Evolutionary conservation across 37 sponge, comb jelly and placozoan species (phyloP), one percentile per base, ranked within the genome.

Genomic region (Geodia barretti): DNA sequence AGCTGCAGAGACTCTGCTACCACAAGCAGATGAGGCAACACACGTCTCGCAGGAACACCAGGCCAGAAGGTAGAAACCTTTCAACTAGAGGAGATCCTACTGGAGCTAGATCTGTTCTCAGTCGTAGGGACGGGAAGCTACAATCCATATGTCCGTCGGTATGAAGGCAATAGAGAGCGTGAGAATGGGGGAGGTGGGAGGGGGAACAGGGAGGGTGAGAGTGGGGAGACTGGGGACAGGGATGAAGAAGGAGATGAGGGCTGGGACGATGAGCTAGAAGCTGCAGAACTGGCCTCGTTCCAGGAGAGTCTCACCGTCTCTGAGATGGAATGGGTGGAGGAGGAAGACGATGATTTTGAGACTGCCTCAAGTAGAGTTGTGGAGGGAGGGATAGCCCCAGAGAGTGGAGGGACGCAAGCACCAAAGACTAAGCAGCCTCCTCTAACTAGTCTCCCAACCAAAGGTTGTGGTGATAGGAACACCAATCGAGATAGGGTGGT

Each of bases 1-100:
- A 71, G 23, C 82, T 93, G 9, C 93, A 93, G 42, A 29, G 62
- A 33, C 70, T 72, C 19, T 83, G 74, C 84, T 93, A 93, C 71
- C 66, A 71, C 60, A 68, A 79, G 19, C 83, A 82, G 61, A 80
- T 85, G 86, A 80, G 61, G 66, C 75, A 80, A 34, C 76, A 77
- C 17, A n/a, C 74, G 1, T 26, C 35, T 80, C 28, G 31, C 19
- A n/a, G n/a, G n/a, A n/a, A n/a, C n/a, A n/a, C n/a, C n/a, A n/a
- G n/a, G n/a, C n/a, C n/a, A n/a, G n/a, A n/a, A n/a, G n/a, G n/a
- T n/a, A n/a, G n/a, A n/a, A n/a, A n/a, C n/a, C n/a, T n/a, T n/a
- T n/a, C n/a, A n/a, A n/a, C n/a, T n/a, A n/a, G n/a, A n/a, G n/a
- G n/a, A n/a, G n/a, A n/a, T n/a, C n/a, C n/a, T n/a, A n/a, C n/a